Evolutionary conservation across 2,888 invertebrate genomes (phyloP).

Genomic region (Oasisia sp.): DNA sequence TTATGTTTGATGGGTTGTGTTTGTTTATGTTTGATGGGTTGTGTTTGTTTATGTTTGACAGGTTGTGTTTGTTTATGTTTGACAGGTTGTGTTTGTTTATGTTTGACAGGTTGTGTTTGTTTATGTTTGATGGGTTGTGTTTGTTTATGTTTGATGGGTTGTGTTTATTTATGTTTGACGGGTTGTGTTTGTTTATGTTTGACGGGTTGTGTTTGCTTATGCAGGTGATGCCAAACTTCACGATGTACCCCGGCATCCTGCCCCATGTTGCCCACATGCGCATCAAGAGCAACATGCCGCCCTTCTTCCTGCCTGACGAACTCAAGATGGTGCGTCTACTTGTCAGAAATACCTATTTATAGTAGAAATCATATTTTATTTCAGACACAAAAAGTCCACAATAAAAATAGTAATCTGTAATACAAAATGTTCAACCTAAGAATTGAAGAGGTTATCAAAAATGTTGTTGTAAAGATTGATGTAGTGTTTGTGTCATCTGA

Average conservation of each 20-base stretch:
- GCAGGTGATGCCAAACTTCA: slow-evolving; percentile 60
- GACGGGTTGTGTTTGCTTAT: background rate
- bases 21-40: background rate
- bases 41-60: background rate
- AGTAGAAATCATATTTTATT: background rate
- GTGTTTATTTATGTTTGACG: background rate
- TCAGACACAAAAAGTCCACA: background rate
- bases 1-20: no score
- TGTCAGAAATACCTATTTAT: background rate
- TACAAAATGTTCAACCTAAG: no score
- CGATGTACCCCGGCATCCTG: slow-evolving; percentile 64
- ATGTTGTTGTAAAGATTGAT: no score
- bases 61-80: no score
- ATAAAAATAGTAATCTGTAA: no score
- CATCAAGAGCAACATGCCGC: slow-evolving; percentile 61
- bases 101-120: background rate
- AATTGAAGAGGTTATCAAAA: no score
- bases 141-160: background rate
- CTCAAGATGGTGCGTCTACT: slow-evolving; percentile 71
- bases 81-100: no score
- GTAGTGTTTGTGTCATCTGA: no score
- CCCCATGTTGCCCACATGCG: slow-evolving; percentile 66
- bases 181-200: background rate
- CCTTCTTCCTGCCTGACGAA: slow-evolving; percentile 86
- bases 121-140: background rate